Conservation (phyloP, 1,140 invertebrate genomes). For the Scylla paramamosain region DNA sequence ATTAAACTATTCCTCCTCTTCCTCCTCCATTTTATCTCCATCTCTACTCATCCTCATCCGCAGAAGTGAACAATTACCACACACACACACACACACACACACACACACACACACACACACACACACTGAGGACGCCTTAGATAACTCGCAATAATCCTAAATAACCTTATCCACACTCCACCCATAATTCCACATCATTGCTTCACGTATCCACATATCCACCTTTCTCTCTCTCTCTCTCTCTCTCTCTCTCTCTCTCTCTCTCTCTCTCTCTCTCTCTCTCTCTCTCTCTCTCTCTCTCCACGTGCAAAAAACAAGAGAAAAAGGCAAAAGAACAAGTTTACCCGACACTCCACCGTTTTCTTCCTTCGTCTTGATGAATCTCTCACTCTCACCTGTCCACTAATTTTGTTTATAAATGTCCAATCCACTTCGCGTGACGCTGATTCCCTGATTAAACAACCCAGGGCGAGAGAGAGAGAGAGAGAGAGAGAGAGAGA, state of each 20-base stretch:
- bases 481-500: conserved; percentile 47
- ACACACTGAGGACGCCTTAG: too few relatives aligned
- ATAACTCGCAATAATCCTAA: too few relatives aligned
- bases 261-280: neutral
- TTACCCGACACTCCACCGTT: neutral
- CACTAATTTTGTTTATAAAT: neutral
- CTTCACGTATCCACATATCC: too few relatives aligned
- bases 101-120: too few relatives aligned
- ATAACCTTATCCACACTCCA: too few relatives aligned
- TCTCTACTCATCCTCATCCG: neutral
- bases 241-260: neutral
- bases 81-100: too few relatives aligned
- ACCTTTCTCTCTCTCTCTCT: neutral
- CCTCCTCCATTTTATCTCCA: neutral
- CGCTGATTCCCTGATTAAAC: neutral
- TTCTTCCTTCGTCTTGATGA: neutral
- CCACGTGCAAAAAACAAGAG: too few relatives aligned
- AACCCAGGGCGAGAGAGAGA: conserved; percentile 36
- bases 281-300: too few relatives aligned
- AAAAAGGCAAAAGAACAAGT: neutral
- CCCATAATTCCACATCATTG: too few relatives aligned
- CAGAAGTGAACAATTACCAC: too few relatives aligned
- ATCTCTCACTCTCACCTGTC: neutral
- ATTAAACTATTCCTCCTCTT: neutral
- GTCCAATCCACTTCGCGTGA: neutral